Conservation (phyloP, 2,888 invertebrate species). For the Tetranychus piercei region DNA sequence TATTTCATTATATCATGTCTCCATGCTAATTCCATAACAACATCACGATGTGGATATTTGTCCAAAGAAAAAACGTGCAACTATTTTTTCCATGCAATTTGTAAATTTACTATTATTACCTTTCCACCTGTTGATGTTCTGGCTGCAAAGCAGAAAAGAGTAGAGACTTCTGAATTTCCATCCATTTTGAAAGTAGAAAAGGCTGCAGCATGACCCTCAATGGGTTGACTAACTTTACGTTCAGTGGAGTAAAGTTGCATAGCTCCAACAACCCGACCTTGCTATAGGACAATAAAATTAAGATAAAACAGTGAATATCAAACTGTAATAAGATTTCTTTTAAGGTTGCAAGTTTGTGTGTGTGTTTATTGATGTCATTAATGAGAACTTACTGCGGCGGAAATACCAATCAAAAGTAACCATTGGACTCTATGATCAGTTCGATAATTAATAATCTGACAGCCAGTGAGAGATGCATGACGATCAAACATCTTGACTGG, state of each 20-base stretch:
- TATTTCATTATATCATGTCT: slow-evolving; percentile 96
- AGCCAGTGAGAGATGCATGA: slow-evolving; percentile 81
- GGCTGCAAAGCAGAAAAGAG: slow-evolving; percentile 91
- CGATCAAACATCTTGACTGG: slow-evolving; percentile 92
- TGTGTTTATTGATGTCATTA: no score
- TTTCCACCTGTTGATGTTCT: slow-evolving; percentile 81
- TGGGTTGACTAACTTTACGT: slow-evolving; percentile 93
- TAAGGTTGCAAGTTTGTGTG: not conserved
- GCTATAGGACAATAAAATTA: slow-evolving; percentile 39
- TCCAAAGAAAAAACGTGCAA: not conserved
- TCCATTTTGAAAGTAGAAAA: slow-evolving; percentile 90
- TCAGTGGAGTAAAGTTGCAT: slow-evolving; percentile 99
- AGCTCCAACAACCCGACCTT: slow-evolving; percentile 90
- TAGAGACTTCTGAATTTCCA: slow-evolving; percentile 74
- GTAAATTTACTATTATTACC: slow-evolving; percentile 31
- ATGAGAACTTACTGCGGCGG: slow-evolving; percentile 39
- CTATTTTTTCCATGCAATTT: not conserved
- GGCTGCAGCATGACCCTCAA: slow-evolving; percentile 93
- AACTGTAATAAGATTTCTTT: not conserved
- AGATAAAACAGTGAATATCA: slow-evolving; percentile 1
- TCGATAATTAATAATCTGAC: slow-evolving; percentile 97
- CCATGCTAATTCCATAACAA: slow-evolving; percentile 94
- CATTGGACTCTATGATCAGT: slow-evolving; percentile 92
- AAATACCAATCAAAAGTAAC: slow-evolving; percentile 76
- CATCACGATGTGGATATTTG: slow-evolving; percentile 49